Evolutionary conservation across 2,888 invertebrate species (phyloP), one percentile per base, ranked within the genome.

Genomic region (Aproaerema taeniolella): DNA sequence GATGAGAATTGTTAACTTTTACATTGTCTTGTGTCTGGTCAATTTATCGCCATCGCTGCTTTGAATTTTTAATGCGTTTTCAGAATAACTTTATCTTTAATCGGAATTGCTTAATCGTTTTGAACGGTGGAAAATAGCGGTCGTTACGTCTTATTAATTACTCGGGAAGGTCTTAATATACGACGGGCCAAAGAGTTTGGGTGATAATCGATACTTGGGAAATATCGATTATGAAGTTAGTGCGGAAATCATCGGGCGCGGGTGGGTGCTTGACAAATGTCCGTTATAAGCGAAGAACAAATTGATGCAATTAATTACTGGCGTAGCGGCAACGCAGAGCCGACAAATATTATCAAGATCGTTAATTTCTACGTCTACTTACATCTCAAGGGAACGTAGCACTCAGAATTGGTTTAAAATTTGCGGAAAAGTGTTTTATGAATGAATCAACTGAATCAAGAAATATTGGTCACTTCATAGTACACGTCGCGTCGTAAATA

Each of bases 281-380:
- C 73, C 68, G 78, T 80, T 82, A 81, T 81, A 81, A 85, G 82
- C 77, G 71, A 61, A 62, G 77, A 77, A 86, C 83, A 85, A 85
- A 86, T 83, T 83, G 77, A 70, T 67, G 77, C 77, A 69, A 86
- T 85, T 81, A 83, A 83, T 85, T 75, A 78, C 70, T 57, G 67
- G 73, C 64, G 61, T 73, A 67, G 75, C 70, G 71, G 73, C 71
- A 71, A 69, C 75, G 74, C 68, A 71, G 75, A 81, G 76, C 79
- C 79, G 77, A 67, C 83, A 86, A 85, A 83, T 82, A 85, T 85
- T 82, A 83, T 85, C 79, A 75, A 80, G 81, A 81, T 82, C 81
- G 82, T 83, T 83, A 80, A 78, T 82, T 80, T 76, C 74, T 67
- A 79, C 77, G 78, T 80, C 78, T 78, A 67, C 74, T 63, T 69